These are phyloP conservation scores for Casuarius casuarius DNA, from an alignment of 2,113 vertebrate species.

Conservation along the genomic window DNA sequence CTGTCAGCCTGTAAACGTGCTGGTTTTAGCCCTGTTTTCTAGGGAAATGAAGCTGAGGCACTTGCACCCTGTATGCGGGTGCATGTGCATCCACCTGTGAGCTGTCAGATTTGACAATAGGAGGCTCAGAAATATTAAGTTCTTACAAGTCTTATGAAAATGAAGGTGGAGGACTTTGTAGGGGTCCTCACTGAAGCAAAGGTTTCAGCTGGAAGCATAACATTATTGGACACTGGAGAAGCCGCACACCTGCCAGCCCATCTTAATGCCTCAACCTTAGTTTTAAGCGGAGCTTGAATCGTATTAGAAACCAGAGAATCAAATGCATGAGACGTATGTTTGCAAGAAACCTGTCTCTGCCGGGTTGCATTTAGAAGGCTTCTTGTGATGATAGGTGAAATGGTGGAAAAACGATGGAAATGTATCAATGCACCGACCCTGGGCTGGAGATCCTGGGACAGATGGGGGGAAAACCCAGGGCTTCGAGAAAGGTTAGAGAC, in stretches of 20 bases:
- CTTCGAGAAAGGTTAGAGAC: not conserved
- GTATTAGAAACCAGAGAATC: not conserved
- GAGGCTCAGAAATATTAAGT: not conserved
- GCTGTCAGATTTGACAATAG: not conserved
- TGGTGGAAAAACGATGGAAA: not conserved
- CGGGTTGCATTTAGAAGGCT: not conserved
- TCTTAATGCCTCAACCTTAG: not conserved
- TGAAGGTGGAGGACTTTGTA: fast-evolving
- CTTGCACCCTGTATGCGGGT: fast-evolving
- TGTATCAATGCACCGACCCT: not conserved
- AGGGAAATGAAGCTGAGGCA: not conserved
- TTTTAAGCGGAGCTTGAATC: not conserved
- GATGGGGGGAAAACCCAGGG: not conserved
- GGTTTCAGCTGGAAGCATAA: not conserved
- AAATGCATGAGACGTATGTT: fast-evolving
- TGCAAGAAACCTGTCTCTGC: not conserved
- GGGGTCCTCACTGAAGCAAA: not conserved
- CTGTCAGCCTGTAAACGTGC: not conserved
- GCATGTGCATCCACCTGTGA: fast-evolving
- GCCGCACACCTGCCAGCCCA: not conserved
- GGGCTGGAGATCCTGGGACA: not conserved
- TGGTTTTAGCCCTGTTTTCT: not conserved
- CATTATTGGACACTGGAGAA: not conserved
- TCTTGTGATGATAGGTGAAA: not conserved
- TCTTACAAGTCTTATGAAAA: not conserved